These are phyloP conservation scores for Verasper variegatus DNA, from an alignment of 2,113 vertebrate genomes.

Conservation along the genomic window DNA sequence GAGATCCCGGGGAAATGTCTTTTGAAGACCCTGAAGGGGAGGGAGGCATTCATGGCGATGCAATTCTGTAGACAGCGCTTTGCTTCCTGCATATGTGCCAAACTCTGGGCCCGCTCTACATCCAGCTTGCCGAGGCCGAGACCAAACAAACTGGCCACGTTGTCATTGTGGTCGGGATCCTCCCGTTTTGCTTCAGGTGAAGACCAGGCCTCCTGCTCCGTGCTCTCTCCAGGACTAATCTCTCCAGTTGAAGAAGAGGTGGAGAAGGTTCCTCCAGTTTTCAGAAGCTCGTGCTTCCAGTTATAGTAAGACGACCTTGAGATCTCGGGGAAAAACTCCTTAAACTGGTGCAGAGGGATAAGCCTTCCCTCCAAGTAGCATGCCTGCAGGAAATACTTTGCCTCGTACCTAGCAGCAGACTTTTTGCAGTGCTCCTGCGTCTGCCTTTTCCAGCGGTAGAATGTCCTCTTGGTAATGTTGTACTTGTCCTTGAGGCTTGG, in stretches of 20 bases:
- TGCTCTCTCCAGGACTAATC: conserved; percentile 78
- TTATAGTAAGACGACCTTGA: conserved; percentile 96
- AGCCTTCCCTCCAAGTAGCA: conserved; percentile 88
- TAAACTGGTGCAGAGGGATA: conserved; percentile 91
- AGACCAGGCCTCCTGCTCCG: conserved; percentile 81
- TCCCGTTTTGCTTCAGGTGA: conserved; percentile 76
- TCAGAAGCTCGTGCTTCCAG: conserved; percentile 94
- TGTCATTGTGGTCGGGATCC: conserved; percentile 61
- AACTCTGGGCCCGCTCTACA: conserved; percentile 76
- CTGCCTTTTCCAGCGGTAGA: conserved; percentile 95
- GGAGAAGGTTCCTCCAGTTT: conserved; percentile 76
- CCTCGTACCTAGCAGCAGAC: conserved; percentile 90
- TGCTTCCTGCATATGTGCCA: conserved; percentile 90
- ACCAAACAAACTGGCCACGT: conserved; percentile 72
- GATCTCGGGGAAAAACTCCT: conserved; percentile 92
- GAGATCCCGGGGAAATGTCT: conserved; percentile 94
- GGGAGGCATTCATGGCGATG: conserved; percentile 89
- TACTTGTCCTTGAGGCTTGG: conserved; percentile 87
- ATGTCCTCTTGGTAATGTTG: conserved; percentile 94
- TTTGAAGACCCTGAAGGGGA: conserved; percentile 94
- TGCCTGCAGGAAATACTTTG: conserved; percentile 93
- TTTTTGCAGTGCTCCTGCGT: conserved; percentile 91
- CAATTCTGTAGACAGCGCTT: conserved; percentile 92
- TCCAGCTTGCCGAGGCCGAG: conserved; percentile 71
- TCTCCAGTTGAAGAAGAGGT: conserved; percentile 72